phyloP scores from a whole-genome alignment of 2,797 vertebrate species.

The Pangasius djambal region DNA sequence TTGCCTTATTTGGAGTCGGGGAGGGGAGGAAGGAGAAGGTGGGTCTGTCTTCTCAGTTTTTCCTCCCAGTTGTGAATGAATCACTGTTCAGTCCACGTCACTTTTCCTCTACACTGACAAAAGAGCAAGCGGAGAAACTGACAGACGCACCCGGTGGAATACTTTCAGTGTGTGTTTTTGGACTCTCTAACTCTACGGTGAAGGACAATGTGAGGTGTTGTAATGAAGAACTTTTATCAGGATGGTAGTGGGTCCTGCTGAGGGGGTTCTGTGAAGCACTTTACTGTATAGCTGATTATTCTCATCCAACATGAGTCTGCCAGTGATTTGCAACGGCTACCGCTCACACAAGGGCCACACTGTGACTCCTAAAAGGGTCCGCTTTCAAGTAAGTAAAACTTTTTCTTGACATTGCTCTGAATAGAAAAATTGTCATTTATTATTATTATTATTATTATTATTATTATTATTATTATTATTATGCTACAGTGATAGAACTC shows the following conservation, averaged over 20 bases:
- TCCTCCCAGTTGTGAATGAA: constrained; percentile 44
- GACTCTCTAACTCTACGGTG: neutral
- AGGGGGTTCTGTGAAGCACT: neutral
- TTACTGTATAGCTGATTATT: neutral
- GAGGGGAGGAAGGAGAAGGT: constrained; percentile 43
- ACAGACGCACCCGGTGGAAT: constrained; percentile 11
- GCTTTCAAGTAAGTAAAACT: constrained; percentile 50
- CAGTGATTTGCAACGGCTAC: constrained; percentile 1
- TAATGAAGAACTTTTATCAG: neutral
- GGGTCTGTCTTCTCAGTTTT: constrained; percentile 40
- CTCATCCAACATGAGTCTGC: constrained; percentile 18
- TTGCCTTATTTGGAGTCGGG: constrained; percentile 47
- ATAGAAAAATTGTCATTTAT: neutral
- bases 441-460: constrained; percentile 6
- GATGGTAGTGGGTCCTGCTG: neutral
- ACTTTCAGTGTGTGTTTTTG: too few species aligned
- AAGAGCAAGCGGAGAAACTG: constrained; percentile 5
- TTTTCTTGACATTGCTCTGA: neutral
- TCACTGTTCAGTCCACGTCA: constrained; percentile 24
- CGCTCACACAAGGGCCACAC: constrained; percentile 4
- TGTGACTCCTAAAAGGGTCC: constrained; percentile 48
- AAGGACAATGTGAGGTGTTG: neutral
- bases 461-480: constrained; percentile 11
- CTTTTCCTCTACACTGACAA: constrained; percentile 18
- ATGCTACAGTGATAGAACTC: too few species aligned